Percentiles rank a stretch among this genome's conserved stretches.
Conservation (phyloP, 2,113 vertebrate species). For the Thunnus thynnus region DNA sequence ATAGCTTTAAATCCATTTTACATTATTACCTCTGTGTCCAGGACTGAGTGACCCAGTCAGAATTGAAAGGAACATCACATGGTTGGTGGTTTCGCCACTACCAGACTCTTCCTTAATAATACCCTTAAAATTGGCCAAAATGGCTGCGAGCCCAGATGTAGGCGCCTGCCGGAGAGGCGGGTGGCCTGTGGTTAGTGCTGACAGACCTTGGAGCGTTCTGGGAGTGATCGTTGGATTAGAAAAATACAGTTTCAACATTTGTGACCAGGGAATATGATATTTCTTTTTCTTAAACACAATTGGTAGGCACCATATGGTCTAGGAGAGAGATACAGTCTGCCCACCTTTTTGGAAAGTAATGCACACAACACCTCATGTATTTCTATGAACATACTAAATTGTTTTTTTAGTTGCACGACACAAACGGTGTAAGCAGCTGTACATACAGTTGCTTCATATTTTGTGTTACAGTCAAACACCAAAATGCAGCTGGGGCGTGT, state of each 20-base stretch:
- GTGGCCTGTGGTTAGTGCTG: slow-evolving; percentile 74
- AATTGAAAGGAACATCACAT: slow-evolving; percentile 36
- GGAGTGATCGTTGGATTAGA: slow-evolving; percentile 56
- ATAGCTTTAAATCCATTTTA: not conserved
- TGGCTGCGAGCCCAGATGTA: slow-evolving; percentile 66
- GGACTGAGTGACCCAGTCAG: not conserved
- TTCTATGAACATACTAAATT: not conserved
- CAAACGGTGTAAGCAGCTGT: not conserved
- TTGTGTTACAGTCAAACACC: slow-evolving; percentile 19
- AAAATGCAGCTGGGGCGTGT: slow-evolving; percentile 18
- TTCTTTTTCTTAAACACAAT: slow-evolving; percentile 24
- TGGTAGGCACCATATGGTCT: slow-evolving; percentile 19
- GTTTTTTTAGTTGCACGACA: not conserved
- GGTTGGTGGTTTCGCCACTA: slow-evolving; percentile 1
- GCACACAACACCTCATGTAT: not conserved
- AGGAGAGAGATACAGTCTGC: not conserved
- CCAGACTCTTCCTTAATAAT: slow-evolving; percentile 66
- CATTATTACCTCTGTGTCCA: not conserved
- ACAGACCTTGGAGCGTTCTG: slow-evolving; percentile 58
- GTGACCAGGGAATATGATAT: slow-evolving; percentile 41
- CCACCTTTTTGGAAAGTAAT: slow-evolving; percentile 3
- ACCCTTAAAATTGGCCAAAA: slow-evolving; percentile 47
- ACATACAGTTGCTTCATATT: not conserved
- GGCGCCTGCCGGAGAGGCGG: slow-evolving; percentile 65
- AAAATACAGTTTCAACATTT: slow-evolving; percentile 63